Base-by-base conservation (phyloP, 2,113 vertebrate species). In the Coptodon bakossiorum region DNA sequence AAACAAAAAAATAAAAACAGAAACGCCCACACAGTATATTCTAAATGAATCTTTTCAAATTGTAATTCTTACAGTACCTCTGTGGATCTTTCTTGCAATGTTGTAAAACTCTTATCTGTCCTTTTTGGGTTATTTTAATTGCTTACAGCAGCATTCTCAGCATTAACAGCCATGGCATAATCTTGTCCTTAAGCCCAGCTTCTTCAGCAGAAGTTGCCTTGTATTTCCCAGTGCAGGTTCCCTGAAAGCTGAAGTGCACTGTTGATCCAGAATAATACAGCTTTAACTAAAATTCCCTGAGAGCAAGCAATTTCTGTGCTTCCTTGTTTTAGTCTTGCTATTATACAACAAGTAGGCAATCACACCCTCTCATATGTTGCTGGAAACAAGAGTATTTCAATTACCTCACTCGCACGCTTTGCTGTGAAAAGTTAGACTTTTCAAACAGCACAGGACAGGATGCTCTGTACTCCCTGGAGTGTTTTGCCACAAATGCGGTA, bases 121-220 rank as follows among this genome's bases (percentile, higher is more conserved):
- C 17, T 38, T 87, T 86, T 88, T 66, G 34, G 83, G 76, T 83
- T 88, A 89, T 91, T 91, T 86, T 87, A 91, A 91, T 91, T 92
- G 87, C 90, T 90, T 91, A 90, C 88, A 87, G 85, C 87, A 91
- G 89, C 88, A 90, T 76, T 29, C 84, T 81, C 82, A 68, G 90
- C 80, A 86, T 90, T 83, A 90, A 82, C 80, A 91, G 80, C 66
- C 53, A 57, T 36, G 22, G 54, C 76, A 48, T 88, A 92, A 92
- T 91, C 85, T 84, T 86, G 73, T 89, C 81, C 78, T 83, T 85
- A 90, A 89, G 83, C 79, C 83, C 52, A 54, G 80, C 86, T 84
- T 88, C 80, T 89, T 91, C 81, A 89, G 89, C 82, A 91, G 27
- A 91, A 91, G 63, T 90, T 84, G 52, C 71, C 63, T 86, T 78